Evolutionary conservation across 2,888 invertebrate genomes (phyloP), one percentile per base, ranked within the genome.

Genomic region (Hemaris fuciformis): DNA sequence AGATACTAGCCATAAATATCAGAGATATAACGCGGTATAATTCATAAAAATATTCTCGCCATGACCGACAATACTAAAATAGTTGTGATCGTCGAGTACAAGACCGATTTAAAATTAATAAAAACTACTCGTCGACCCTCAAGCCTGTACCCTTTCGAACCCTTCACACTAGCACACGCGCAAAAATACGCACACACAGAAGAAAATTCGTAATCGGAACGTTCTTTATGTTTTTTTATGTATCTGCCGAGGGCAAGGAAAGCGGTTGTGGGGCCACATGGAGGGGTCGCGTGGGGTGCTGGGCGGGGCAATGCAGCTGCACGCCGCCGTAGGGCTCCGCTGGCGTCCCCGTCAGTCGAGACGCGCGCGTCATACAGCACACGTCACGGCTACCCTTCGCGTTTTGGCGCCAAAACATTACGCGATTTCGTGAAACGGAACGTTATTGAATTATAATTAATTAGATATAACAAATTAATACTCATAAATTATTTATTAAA

Each of bases 221-320:
- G 60, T 48, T 27, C 60, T 60, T 48, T 60, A 60, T 60, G 60
- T 60, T 59, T 85, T 85, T 89, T 87, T 89, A 87, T 89, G 80
- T 86, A 78, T 70, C 73, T 70, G 71, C 66, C 75, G 81, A 83
- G 85, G 86, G 84, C 83, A 83, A 84, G 85, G 85, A 85, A 87
- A 86, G 76, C 75, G 63, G 61, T 65, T 66, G 85, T 85, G 83
- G 85, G 84, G 83, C 81, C 84, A 82, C 80, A 76, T 81, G 83
- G 87, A 80, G 84, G 86, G 87, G 82, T 79, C 80, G 81, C 80
- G 80, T 85, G 86, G 88, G 89, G 88, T 84, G 84, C 81, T 87
- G 85, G 89, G 89, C 89, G 90, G 88, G 84, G 89, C 87, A 76
- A 72, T 88, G 88, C 89, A 88, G 88, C 89, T 89, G 89, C 89